These are phyloP conservation scores for Chaetophractus vellerosus DNA, from an alignment of 2,797 vertebrate genomes.

Conservation along the genomic window DNA sequence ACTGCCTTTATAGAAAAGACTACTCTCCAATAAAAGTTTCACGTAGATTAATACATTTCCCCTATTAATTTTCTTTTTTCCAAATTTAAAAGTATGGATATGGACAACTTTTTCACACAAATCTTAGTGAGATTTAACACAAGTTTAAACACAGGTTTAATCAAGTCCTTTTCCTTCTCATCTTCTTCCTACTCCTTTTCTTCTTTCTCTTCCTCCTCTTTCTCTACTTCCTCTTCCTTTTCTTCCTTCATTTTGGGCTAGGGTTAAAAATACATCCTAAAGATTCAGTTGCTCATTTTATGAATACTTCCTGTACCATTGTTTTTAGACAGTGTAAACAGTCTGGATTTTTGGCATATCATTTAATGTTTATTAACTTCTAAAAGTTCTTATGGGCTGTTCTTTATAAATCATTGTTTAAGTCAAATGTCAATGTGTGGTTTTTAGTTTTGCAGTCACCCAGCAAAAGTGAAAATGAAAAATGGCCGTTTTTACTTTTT, in stretches of 20 bases:
- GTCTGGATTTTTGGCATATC: slow-evolving; percentile 35
- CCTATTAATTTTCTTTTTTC: slow-evolving; percentile 29
- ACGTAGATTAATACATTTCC: background rate
- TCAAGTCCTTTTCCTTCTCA: background rate
- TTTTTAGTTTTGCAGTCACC: slow-evolving; percentile 66
- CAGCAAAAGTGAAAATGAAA: slow-evolving; percentile 68
- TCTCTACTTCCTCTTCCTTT: too few relatives aligned
- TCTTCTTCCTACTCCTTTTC: background rate
- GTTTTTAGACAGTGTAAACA: slow-evolving; percentile 5
- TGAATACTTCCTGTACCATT: background rate
- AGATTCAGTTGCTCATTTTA: background rate
- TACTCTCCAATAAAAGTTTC: background rate
- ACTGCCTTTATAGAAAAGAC: background rate
- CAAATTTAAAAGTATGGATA: slow-evolving; percentile 33
- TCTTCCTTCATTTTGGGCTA: background rate
- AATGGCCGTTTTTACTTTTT: slow-evolving; percentile 73
- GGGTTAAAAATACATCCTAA: background rate
- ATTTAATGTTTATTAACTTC: slow-evolving; percentile 69
- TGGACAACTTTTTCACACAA: background rate
- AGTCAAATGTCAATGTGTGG: slow-evolving; percentile 64
- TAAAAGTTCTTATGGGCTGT: slow-evolving; percentile 41
- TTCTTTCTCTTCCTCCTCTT: background rate
- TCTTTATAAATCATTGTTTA: slow-evolving; percentile 43
- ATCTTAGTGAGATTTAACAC: background rate
- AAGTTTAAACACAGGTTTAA: background rate